Evolutionary conservation across 2,888 invertebrate species (phyloP).

Genomic region (Priocnemis perturbator): DNA sequence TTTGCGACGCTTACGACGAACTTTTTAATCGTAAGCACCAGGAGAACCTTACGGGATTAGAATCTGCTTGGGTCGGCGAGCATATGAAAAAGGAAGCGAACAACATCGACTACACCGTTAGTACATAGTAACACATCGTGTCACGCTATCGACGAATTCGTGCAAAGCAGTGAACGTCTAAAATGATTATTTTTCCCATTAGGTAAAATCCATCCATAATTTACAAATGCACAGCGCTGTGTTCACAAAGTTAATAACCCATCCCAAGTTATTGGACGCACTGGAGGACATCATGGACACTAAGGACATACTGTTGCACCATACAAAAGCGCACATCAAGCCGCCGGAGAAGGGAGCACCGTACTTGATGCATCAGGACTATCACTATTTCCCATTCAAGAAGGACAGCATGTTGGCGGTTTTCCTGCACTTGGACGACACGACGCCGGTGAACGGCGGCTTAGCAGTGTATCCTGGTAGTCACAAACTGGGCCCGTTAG

Average conservation of each 20-base stretch:
- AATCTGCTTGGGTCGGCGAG: constrained; percentile 78
- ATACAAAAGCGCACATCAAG: constrained; percentile 80
- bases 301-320: constrained; percentile 78
- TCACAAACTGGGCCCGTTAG: constrained; percentile 78
- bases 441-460: constrained; percentile 79
- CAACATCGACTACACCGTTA: constrained; percentile 65
- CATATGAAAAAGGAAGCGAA: constrained; percentile 73
- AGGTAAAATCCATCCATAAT: constrained; percentile 80
- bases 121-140: constrained; percentile 18
- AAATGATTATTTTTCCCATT: constrained; percentile 15
- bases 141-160: too few relatives aligned
- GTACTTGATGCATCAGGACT: constrained; percentile 80
- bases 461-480: constrained; percentile 79
- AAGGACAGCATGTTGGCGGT: constrained; percentile 79
- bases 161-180: too few relatives aligned
- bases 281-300: constrained; percentile 78
- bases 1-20: constrained; percentile 77
- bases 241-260: constrained; percentile 76
- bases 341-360: constrained; percentile 79
- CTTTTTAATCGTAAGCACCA: constrained; percentile 76
- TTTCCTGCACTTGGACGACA: constrained; percentile 79
- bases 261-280: constrained; percentile 77
- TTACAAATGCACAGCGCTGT: constrained; percentile 78
- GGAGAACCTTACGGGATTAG: constrained; percentile 73
- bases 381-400: constrained; percentile 79